Evolutionary conservation across 2,888 invertebrate species (phyloP).

Genomic region (Phortica magna): DNA sequence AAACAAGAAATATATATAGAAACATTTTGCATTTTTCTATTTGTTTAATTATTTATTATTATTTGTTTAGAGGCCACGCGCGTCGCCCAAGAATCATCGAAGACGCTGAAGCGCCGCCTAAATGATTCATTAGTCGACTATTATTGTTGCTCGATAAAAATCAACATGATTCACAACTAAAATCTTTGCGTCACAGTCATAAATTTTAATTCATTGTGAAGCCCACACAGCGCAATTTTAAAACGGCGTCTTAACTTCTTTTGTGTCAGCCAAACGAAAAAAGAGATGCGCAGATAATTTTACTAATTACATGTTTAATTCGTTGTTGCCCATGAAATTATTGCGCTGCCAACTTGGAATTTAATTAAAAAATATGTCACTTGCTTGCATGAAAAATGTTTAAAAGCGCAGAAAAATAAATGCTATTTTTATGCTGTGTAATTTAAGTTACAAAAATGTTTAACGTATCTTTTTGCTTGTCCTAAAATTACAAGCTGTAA

Average conservation of each 20-base stretch:
- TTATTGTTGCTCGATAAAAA: not conserved
- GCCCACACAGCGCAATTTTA: not conserved
- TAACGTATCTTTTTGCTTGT: too few species aligned
- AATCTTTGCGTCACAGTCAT: not conserved
- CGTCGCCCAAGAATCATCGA: not conserved
- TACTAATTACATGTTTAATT: constrained; percentile 7
- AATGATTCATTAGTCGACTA: constrained; percentile 22
- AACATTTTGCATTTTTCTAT: not conserved
- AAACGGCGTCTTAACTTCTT: not conserved
- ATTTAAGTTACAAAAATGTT: too few species aligned
- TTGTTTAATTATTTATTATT: too few species aligned
- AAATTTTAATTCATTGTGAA: not conserved
- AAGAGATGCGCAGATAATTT: not conserved
- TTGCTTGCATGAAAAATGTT: not conserved
- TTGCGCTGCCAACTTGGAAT: not conserved
- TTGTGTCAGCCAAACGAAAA: not conserved
- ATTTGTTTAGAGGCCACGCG: not conserved
- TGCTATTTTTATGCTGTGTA: not conserved
- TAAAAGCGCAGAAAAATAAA: not conserved
- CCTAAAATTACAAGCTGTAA: too few species aligned
- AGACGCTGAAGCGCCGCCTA: not conserved
- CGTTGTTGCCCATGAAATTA: not conserved
- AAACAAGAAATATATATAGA: not conserved
- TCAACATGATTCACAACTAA: constrained; percentile 9
- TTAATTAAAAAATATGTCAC: not conserved